These are phyloP conservation scores for Rhinopomastus cyanomelas DNA, from an alignment of 2,113 vertebrate genomes.

Conservation along the genomic window DNA sequence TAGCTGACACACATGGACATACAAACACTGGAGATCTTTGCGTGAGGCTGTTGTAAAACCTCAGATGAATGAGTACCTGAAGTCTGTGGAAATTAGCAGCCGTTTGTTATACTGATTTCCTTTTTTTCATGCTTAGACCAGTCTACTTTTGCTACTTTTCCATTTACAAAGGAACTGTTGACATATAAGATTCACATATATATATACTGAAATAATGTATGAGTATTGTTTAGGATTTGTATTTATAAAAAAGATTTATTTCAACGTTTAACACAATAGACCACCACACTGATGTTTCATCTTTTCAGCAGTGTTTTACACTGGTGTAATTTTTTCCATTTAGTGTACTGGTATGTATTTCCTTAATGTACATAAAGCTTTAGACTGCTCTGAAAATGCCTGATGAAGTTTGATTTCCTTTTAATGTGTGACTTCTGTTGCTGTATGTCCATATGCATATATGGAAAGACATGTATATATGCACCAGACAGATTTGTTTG, in stretches of 20 bases:
- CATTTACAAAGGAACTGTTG: background rate
- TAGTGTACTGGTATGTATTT: background rate
- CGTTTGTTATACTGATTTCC: background rate
- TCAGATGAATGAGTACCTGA: background rate
- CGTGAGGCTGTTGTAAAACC: background rate
- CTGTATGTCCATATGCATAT: background rate
- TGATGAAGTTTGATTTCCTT: background rate
- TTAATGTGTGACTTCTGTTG: background rate
- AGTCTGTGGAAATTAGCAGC: background rate
- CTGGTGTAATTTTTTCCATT: background rate
- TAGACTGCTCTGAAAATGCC: background rate
- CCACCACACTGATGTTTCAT: too few relatives aligned
- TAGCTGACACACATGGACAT: rapidly evolving
- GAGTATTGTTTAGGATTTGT: background rate
- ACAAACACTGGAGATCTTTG: rapidly evolving
- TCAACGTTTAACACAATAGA: background rate
- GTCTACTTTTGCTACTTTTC: background rate
- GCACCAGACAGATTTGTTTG: background rate
- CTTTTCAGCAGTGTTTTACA: too few relatives aligned
- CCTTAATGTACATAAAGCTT: background rate
- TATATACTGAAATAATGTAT: background rate
- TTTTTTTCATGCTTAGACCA: background rate
- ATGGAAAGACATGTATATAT: background rate
- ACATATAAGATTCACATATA: background rate
- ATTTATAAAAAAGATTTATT: background rate